These are phyloP conservation scores for Drosophila willistoni DNA, from an alignment of 1,140 invertebrate species.

Conservation along the genomic window DNA sequence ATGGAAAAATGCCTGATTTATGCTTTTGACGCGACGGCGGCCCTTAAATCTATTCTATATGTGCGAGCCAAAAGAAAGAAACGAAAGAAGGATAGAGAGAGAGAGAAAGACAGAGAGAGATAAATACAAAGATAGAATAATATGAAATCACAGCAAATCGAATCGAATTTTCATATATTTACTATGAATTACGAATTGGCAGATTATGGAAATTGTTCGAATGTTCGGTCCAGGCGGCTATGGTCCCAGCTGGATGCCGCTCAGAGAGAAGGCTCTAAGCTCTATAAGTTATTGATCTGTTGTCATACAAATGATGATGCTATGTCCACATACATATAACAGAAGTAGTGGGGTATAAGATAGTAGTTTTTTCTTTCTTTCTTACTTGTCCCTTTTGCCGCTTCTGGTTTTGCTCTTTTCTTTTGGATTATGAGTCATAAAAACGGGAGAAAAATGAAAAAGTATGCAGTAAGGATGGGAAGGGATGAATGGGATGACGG, in stretches of 20 bases:
- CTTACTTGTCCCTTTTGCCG: not conserved
- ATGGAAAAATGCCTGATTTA: constrained; percentile 21
- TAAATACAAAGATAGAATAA: not conserved
- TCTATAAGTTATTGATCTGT: constrained; percentile 45
- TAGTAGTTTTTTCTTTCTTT: not conserved
- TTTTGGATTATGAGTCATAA: constrained; percentile 15
- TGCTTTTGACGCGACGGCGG: constrained; percentile 32
- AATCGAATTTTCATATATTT: constrained; percentile 66
- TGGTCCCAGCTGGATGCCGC: constrained; percentile 52
- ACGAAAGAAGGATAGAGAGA: not conserved
- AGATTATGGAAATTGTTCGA: constrained; percentile 72
- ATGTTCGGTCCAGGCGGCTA: constrained; percentile 1
- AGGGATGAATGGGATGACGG: constrained; percentile 11
- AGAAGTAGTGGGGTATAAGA: no score
- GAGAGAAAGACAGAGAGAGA: constrained; percentile 13
- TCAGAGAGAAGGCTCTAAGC: not conserved
- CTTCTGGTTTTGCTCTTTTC: constrained; percentile 1
- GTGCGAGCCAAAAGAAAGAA: constrained; percentile 1
- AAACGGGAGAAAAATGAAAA: constrained; percentile 11
- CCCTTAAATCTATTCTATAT: not conserved
- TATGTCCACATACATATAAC: no score
- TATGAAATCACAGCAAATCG: constrained; percentile 67
- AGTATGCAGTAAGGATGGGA: not conserved
- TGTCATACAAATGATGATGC: constrained; percentile 36
- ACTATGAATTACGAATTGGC: constrained; percentile 74